Evolutionary conservation across 2,888 invertebrate genomes (phyloP), one percentile per base, ranked within the genome.

Genomic region (Oscheius sp.): DNA sequence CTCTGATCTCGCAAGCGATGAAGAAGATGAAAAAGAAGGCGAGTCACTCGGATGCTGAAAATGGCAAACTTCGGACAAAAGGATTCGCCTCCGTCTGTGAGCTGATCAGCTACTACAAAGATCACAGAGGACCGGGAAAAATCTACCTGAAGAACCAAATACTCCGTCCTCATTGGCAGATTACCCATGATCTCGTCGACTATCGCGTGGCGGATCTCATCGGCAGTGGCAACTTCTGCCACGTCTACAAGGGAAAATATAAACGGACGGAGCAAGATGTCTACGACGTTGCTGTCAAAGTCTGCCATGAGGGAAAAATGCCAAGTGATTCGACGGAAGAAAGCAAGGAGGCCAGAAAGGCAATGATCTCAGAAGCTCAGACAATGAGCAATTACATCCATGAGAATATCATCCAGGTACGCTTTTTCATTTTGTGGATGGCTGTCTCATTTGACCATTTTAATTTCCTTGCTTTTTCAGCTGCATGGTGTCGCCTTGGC

Each of bases 401-500:
- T 55, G 63, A 74, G 16, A 68, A 84, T 66, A 75, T 83, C 63
- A n/a, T n/a, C n/a, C n/a, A n/a, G 3, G 35, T 35, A 53, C 79
- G 64, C 45, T 72, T n/a, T 16, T 13, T 6, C 5, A 3, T 35
- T 3, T 35, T 35, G n/a, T n/a, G n/a, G n/a, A n/a, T n/a, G n/a
- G n/a, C n/a, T n/a, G n/a, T n/a, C n/a, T n/a, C n/a, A n/a, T n/a
- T n/a, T n/a, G n/a, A n/a, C n/a, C n/a, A n/a, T n/a, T n/a, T n/a
- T n/a, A n/a, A n/a, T n/a, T n/a, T n/a, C n/a, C n/a, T n/a, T n/a
- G n/a, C n/a, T n/a, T n/a, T 76, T 82, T 58, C 74, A 94, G 88
- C 92, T 98, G 52, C 96, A 96, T 84, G 98, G 98, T 35, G 96
- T 98, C 85, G 97, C 96, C 85, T 96, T 96, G 78, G 96, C 96